phyloP scores from a whole-genome alignment of 2,797 vertebrate species.

The Pangasius djambal region DNA sequence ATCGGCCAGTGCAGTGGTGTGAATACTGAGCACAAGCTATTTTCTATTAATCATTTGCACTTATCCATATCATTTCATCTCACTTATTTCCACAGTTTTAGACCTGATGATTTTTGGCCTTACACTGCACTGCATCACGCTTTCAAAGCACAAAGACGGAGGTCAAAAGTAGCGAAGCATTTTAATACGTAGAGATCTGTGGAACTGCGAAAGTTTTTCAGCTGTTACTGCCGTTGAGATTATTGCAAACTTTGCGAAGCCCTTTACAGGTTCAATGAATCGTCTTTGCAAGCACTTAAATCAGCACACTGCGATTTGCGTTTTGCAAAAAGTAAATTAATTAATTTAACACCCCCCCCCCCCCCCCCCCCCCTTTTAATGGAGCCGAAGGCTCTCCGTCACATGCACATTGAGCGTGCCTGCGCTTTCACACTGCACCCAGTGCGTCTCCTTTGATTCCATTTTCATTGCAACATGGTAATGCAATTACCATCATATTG shows the following conservation, averaged over 20 bases:
- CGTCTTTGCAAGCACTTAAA: conserved; percentile 45
- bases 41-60: background rate
- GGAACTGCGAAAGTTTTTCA: background rate
- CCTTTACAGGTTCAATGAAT: conserved; percentile 8
- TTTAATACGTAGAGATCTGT: background rate
- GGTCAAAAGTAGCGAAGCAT: background rate
- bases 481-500: conserved; percentile 27
- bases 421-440: background rate
- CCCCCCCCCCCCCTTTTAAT: background rate
- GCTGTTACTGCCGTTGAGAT: conserved; percentile 43
- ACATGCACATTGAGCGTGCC: background rate
- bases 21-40: conserved; percentile 9
- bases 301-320: conserved; percentile 24
- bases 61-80: background rate
- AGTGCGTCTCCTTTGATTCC: background rate
- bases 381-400: conserved; percentile 19
- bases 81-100: too few relatives aligned
- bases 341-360: too few relatives aligned
- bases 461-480: background rate
- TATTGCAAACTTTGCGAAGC: background rate
- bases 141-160: conserved; percentile 40
- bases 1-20: background rate
- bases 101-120: background rate
- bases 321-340: background rate
- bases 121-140: conserved; percentile 13